Evolutionary conservation across 2,797 vertebrate species (phyloP).

Genomic region (Nothura maculosa): DNA sequence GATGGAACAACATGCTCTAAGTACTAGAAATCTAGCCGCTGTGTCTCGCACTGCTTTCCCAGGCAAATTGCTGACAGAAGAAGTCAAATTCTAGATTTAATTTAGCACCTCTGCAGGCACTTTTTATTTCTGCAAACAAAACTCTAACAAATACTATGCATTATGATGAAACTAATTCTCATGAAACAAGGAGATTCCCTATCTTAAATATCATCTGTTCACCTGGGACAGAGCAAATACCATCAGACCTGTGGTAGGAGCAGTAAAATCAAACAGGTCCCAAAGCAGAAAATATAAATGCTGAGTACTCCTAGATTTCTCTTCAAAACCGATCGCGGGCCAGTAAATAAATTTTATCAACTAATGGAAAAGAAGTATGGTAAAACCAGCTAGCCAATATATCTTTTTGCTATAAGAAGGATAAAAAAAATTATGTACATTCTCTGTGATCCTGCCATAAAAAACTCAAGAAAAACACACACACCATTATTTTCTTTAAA

Average conservation of each 20-base stretch:
- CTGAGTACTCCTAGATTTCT: not conserved
- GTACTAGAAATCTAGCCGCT: not conserved
- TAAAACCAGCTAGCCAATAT: not conserved
- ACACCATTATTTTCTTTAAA: slow-evolving; percentile 54
- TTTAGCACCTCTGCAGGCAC: not conserved
- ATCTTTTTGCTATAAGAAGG: slow-evolving; percentile 15
- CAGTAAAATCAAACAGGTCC: not conserved
- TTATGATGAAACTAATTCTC: not conserved
- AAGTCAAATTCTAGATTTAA: not conserved
- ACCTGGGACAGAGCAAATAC: not conserved
- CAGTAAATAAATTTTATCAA: slow-evolving; percentile 35
- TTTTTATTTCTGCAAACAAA: not conserved
- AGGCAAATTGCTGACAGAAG: not conserved
- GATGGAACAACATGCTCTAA: not conserved
- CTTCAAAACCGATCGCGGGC: not conserved
- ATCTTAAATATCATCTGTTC: not conserved
- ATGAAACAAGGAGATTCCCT: not conserved
- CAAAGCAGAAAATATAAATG: not conserved
- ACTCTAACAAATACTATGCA: not conserved
- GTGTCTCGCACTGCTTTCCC: not conserved
- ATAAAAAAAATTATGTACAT: slow-evolving; percentile 25
- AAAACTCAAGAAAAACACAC: slow-evolving; percentile 50
- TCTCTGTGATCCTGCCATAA: slow-evolving; percentile 14
- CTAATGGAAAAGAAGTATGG: slow-evolving; percentile 32
- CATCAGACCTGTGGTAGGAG: not conserved